Evolutionary conservation across 2,797 vertebrate species (phyloP), one percentile per base, ranked within the genome.

Genomic region (Anguilla megastoma): DNA sequence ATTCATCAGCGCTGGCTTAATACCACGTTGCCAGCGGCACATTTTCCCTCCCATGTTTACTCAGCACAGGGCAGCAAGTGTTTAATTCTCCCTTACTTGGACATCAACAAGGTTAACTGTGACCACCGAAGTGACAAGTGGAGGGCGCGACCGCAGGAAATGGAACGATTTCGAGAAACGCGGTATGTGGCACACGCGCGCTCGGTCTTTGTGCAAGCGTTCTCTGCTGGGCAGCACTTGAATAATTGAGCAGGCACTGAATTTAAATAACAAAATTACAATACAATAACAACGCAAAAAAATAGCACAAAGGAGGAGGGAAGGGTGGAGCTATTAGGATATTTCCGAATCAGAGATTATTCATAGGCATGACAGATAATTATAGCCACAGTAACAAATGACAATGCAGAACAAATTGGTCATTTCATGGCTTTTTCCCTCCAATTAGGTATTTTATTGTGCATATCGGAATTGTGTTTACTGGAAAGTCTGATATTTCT

Each of bases 351-450:
- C n/a, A 83, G n/a, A 84, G 27, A 54, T 88, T 71, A 71, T 48
- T 71, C 87, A 85, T 24, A 54, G 82, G 48, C 30, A 50, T 41
- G 21, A 66, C 12, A 24, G 27, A 86, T 52, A 88, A 74, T 56
- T 36, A 45, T 21, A 84, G 60, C 45, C 85, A 91, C 89, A 91
- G 88, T 87, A 91, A 92, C 92, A 91, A 88, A 92, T 93, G 89
- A 92, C 88, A 69, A 92, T 60, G 88, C 92, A 93, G 90, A 92
- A 92, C 90, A 91, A 92, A 91, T 91, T 16, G 87, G 52, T 88
- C 92, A 92, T 92, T 92, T 89, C 87, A 89, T 89, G 89, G 33
- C 84, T 90, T 91, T 92, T 54, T 89, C 91, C 89, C 91, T 92
- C 91, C 63, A 93, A 93, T 93, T 91, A 93, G 92, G 87, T 89